Percentiles rank a stretch among this genome's conserved stretches.
Evolutionary conservation across 1,140 invertebrate species (phyloP).

Genomic region (Acarapis woodi): DNA sequence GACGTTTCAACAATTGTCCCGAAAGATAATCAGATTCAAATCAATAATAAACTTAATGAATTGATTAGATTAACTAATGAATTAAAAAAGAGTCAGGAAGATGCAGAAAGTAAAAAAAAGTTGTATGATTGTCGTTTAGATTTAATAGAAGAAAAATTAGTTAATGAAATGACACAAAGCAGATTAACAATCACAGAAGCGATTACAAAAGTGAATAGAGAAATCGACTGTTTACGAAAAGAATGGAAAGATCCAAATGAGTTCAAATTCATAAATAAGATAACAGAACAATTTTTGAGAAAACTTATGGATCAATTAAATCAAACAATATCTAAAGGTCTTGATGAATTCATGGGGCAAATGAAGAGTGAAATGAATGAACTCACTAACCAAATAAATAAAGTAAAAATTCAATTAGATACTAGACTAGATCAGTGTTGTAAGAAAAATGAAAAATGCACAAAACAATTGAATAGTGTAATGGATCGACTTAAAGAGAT

Average conservation of each 20-base stretch:
- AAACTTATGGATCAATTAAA: conserved; percentile 3
- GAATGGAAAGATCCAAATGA: conserved; percentile 2
- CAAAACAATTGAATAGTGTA: not conserved
- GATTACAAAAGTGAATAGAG: not conserved
- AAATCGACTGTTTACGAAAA: not conserved
- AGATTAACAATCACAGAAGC: too few relatives aligned
- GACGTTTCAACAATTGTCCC: too few relatives aligned
- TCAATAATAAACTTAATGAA: too few relatives aligned
- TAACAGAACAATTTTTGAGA: not conserved
- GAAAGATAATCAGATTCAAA: too few relatives aligned
- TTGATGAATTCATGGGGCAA: conserved; percentile 1
- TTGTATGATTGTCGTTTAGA: too few relatives aligned
- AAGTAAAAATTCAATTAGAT: not conserved
- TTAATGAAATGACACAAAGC: too few relatives aligned
- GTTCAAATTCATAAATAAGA: not conserved
- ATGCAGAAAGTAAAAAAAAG: too few relatives aligned
- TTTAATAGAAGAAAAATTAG: too few relatives aligned
- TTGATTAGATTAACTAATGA: too few relatives aligned
- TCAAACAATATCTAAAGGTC: not conserved
- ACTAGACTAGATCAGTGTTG: not conserved
- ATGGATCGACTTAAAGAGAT: not conserved
- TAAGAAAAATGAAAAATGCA: not conserved
- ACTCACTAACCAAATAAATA: not conserved
- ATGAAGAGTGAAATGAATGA: not conserved
- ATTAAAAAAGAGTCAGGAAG: too few relatives aligned